Evolutionary conservation across 2,113 vertebrate species (phyloP).

Genomic region (Pteropus alecto): DNA sequence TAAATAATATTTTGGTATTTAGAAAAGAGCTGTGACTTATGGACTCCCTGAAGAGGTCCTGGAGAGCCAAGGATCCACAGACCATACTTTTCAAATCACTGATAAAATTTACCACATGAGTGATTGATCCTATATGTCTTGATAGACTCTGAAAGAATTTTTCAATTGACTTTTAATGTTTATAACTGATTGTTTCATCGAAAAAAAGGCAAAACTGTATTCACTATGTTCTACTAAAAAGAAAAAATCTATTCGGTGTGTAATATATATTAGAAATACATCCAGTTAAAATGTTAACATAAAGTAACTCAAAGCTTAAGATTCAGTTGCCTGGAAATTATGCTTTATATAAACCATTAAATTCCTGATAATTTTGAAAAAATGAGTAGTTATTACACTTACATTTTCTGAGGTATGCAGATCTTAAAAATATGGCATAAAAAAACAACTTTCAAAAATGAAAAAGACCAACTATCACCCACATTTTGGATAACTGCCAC

Average conservation of each 20-base stretch:
- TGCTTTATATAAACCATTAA: not conserved
- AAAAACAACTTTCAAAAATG: not conserved
- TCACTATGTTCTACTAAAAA: not conserved
- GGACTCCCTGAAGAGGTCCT: no score
- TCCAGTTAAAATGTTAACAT: not conserved
- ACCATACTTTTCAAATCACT: not conserved
- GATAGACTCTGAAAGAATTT: not conserved
- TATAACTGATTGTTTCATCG: not conserved
- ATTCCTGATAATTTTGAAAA: not conserved
- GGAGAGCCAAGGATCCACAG: not conserved
- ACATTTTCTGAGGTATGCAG: not conserved
- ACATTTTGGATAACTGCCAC: not conserved
- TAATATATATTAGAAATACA: not conserved
- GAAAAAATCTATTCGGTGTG: not conserved
- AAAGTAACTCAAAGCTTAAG: not conserved
- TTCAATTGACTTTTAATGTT: not conserved
- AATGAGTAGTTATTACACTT: not conserved
- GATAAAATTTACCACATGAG: not conserved
- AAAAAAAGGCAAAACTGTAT: not conserved
- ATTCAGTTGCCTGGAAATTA: not conserved
- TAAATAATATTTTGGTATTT: no score
- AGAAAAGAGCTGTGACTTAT: no score
- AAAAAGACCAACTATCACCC: not conserved
- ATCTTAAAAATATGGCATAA: not conserved
- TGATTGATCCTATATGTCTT: not conserved